A percentile compares a stretch with the other conserved stretches of the same genome.
Conservation (phyloP, 2,888 invertebrate genomes). For the Trissolcus brochymenae region DNA sequence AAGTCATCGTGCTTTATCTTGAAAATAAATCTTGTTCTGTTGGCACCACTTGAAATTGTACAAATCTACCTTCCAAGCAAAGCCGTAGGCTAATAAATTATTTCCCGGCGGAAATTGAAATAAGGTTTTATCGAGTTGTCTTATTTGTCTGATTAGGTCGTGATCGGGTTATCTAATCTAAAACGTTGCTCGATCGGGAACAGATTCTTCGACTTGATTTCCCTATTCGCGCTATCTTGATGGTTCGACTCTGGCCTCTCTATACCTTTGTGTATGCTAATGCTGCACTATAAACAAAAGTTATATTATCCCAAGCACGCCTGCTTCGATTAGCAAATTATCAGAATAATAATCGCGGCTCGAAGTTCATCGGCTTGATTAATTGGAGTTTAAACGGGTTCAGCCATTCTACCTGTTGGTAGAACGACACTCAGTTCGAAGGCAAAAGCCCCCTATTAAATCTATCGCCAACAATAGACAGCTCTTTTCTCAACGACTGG, state of each 20-base stretch:
- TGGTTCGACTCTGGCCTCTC: conserved; percentile 10
- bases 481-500: conserved; percentile 34
- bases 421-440: conserved; percentile 21
- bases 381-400: conserved; percentile 1
- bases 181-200: conserved; percentile 35
- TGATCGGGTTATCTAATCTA: conserved; percentile 44
- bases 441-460: conserved; percentile 17
- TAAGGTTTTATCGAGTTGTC: conserved; percentile 45
- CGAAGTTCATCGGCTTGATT: conserved; percentile 13
- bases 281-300: conserved; percentile 24
- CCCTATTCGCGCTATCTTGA: conserved; percentile 48
- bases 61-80: conserved; percentile 34
- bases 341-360: conserved; percentile 8
- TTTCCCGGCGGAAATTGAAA: conserved; percentile 35
- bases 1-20: conserved; percentile 26
- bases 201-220: conserved; percentile 40
- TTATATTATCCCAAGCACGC: conserved; percentile 2
- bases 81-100: conserved; percentile 33
- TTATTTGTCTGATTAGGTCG: conserved; percentile 47
- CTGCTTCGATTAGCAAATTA: conserved; percentile 2
- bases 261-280: conserved; percentile 38
- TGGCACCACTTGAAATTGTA: conserved; percentile 20
- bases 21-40: conserved; percentile 24
- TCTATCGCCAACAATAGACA: conserved; percentile 17
- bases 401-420: neutral